Conservation (phyloP, 2,888 invertebrate species). For the Catocala nupta region DNA sequence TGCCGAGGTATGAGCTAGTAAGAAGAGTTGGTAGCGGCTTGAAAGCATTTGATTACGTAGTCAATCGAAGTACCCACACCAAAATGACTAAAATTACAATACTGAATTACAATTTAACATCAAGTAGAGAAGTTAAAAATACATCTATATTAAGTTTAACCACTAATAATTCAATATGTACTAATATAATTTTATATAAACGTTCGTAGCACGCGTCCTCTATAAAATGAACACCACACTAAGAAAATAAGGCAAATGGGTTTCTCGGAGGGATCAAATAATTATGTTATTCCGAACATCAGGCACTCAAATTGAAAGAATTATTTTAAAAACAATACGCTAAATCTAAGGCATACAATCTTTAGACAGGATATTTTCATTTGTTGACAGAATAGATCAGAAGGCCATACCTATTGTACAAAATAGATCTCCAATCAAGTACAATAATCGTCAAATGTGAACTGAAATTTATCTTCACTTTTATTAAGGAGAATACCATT, state of each 20-base stretch:
- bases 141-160: conserved; percentile 60
- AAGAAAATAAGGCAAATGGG: conserved; percentile 85
- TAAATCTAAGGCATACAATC: conserved; percentile 35
- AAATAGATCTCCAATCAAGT: too few relatives aligned
- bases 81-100: conserved; percentile 53
- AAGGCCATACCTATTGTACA: neutral
- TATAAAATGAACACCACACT: conserved; percentile 71
- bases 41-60: conserved; percentile 6
- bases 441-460: too few relatives aligned
- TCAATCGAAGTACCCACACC: conserved; percentile 46
- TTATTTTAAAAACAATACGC: conserved; percentile 56
- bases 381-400: neutral
- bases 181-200: conserved; percentile 60
- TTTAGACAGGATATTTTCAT: conserved; percentile 27
- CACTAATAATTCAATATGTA: conserved; percentile 64
- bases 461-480: too few relatives aligned
- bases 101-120: conserved; percentile 66
- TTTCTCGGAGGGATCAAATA: conserved; percentile 82
- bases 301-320: conserved; percentile 84
- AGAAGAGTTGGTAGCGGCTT: too few relatives aligned
- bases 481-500: too few relatives aligned
- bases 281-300: conserved; percentile 68
- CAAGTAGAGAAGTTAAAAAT: conserved; percentile 68
- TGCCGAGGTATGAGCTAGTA: too few relatives aligned
- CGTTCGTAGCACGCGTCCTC: conserved; percentile 66